Conservation (phyloP, 2,797 vertebrate species). For the Champsocephalus esox region DNA sequence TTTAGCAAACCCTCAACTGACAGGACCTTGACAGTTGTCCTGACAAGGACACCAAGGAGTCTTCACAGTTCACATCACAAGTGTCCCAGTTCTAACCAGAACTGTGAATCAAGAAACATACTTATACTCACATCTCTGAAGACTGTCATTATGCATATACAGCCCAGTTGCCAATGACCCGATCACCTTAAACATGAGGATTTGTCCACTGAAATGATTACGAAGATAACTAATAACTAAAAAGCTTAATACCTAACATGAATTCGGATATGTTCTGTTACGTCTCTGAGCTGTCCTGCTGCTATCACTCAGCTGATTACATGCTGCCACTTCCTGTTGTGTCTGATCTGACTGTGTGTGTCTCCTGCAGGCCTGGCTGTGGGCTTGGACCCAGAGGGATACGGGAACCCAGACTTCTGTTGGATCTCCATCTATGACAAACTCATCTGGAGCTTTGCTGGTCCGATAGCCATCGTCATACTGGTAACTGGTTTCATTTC, state of each 20-base stretch:
- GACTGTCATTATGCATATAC: not conserved
- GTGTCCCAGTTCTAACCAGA: not conserved
- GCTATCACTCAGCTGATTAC: not conserved
- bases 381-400: constrained; percentile 96
- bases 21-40: constrained; percentile 31
- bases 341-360: constrained; percentile 32
- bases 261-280: not conserved
- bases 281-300: constrained; percentile 2
- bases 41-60: constrained; percentile 16
- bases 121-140: not conserved
- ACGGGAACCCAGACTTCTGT: constrained; percentile 98
- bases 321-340: not conserved
- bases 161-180: not conserved
- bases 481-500: constrained; percentile 85
- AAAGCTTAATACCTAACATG: not conserved
- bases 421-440: constrained; percentile 99
- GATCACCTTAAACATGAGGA: not conserved
- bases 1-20: constrained; percentile 1
- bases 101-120: not conserved
- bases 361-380: constrained; percentile 90
- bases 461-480: constrained; percentile 94
- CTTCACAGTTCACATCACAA: not conserved
- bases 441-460: constrained; percentile 98
- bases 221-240: not conserved
- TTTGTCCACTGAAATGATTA: too few species aligned